phyloP scores from a whole-genome alignment of 2,797 vertebrate genomes.

The Peromyscus nudipes region DNA sequence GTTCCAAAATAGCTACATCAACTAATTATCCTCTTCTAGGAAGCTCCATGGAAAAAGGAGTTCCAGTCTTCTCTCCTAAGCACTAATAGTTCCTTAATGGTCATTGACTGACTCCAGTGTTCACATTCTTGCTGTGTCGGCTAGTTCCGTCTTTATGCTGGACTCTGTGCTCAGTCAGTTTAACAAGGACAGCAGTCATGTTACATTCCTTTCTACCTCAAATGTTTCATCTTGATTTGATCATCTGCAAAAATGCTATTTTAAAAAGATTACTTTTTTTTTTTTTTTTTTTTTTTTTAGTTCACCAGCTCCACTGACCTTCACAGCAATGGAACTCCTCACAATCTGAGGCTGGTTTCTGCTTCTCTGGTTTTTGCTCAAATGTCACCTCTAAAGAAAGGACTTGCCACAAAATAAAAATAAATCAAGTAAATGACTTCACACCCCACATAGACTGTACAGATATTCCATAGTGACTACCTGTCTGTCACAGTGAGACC shows the following conservation, averaged over 20 bases:
- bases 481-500: neutral
- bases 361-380: neutral
- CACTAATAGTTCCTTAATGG: neutral
- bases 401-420: neutral
- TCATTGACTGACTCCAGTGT: neutral
- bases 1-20: neutral
- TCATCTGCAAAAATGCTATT: neutral
- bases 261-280: conserved; percentile 10
- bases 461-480: neutral
- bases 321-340: neutral
- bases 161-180: neutral
- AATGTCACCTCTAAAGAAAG: neutral
- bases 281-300: neutral
- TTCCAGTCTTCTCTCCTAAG: fast-evolving
- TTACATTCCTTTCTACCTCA: neutral
- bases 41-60: neutral
- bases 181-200: neutral
- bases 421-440: neutral
- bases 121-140: neutral
- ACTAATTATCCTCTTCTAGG: too few relatives aligned
- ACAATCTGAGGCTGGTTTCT: neutral
- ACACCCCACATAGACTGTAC: neutral
- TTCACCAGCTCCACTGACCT: neutral
- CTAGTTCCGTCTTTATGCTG: neutral
- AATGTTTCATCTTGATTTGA: conserved; percentile 16